Evolutionary conservation across 2,888 invertebrate species (phyloP).

Genomic region (Uloborus plumipes): DNA sequence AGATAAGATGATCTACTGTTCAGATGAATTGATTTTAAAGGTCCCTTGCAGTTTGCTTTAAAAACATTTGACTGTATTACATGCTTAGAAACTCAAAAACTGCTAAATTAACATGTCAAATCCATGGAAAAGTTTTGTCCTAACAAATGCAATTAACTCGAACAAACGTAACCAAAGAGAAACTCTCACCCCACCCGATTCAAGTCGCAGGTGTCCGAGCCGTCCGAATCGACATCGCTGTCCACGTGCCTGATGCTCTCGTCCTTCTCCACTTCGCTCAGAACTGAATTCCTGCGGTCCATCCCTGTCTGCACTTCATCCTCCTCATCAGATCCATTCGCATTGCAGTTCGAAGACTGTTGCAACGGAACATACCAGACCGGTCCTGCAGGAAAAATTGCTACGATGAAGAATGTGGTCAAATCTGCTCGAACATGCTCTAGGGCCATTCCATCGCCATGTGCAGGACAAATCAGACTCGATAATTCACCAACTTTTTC

Average conservation of each 20-base stretch:
- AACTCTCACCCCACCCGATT: slow-evolving; percentile 36
- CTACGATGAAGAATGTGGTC: not conserved
- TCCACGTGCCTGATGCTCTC: slow-evolving; percentile 62
- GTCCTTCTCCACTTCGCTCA: slow-evolving; percentile 62
- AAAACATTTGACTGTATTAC: no score
- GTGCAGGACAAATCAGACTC: no score
- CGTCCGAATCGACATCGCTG: slow-evolving; percentile 62
- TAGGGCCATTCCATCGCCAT: no score
- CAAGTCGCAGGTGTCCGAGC: slow-evolving; percentile 60
- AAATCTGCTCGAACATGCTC: not conserved
- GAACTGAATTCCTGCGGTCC: slow-evolving; percentile 27
- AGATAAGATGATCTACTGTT: no score
- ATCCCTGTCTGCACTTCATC: slow-evolving; percentile 47
- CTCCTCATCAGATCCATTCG: slow-evolving; percentile 47
- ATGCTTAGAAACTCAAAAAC: no score
- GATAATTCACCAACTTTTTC: no score
- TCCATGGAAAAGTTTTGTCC: no score
- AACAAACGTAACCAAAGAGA: slow-evolving; percentile 32
- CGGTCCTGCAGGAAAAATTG: slow-evolving; percentile 27
- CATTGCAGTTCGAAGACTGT: not conserved
- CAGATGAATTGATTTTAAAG: no score
- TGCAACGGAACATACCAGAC: slow-evolving; percentile 55
- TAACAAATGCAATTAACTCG: no score
- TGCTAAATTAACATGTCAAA: no score
- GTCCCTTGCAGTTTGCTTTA: no score